Base-by-base conservation (phyloP, 2,113 vertebrate genomes). In the Scophthalmus maximus region DNA sequence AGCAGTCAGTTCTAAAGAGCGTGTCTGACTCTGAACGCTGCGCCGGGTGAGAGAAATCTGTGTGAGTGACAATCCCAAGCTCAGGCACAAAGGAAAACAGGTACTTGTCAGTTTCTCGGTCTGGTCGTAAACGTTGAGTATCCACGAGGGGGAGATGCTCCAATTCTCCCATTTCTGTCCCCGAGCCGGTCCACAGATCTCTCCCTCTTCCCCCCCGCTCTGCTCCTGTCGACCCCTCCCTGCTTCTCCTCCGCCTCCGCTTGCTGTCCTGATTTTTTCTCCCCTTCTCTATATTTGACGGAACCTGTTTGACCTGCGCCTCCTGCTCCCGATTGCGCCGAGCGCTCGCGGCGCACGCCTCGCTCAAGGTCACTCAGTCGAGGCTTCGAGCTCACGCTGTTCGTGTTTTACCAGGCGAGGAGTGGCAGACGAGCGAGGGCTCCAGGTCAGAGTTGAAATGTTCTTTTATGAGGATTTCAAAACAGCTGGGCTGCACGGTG, bases 141-240 rank as follows among this genome's bases (percentile, higher is more conserved):
- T 85, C 87, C 84, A 84, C 72, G 0, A 75, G 83, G 85, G 69
- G 75, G 38, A 82, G 83, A 86, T 78, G 87, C 87, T 90, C 84
- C 82, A 89, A 46, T 88, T 87, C 81, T 81, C 66, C 27, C 64
- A 83, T 91, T 91, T 91, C 77, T 86, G 77, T 86, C 79, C 86
- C 80, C 81, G 79, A 86, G 32, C 58, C 71, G 83, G 62, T 68
- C 76, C 71, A 47, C 57, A 79, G 34, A 74, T 78, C 44, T 56
- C 49, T 63, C 66, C 18, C 15, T 40, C 38, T 17, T 44, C 46
- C 32, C 51, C 63, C 34, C 40, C 64, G 11, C 68, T 29, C 52
- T 53, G 8, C 58, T 30, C 32, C 47, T 18, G 18, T 58, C 64
- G 57, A 52, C 30, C 44, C 29, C 44, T 62, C 61, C 27, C 27